These are phyloP conservation scores for Macaria liturata DNA, from an alignment of 2,888 invertebrate genomes.

Conservation along the genomic window DNA sequence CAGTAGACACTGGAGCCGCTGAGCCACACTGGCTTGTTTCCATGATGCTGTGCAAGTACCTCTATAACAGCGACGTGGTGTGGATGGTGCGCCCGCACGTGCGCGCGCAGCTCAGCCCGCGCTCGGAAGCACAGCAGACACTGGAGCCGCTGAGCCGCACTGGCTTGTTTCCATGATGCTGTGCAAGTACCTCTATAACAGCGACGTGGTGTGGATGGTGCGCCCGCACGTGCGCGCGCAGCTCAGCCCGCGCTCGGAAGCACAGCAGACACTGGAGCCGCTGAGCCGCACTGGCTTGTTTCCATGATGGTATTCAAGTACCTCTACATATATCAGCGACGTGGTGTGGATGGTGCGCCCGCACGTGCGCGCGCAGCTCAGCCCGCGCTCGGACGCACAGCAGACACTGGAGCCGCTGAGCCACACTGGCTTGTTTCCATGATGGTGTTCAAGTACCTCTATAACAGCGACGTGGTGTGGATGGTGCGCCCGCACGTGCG, in stretches of 20 bases:
- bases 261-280: too few species aligned
- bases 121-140: too few species aligned
- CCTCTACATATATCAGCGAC: conserved; percentile 66
- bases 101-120: conserved; percentile 51
- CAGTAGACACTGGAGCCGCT: conserved; percentile 61
- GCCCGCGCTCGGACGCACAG: conserved; percentile 63
- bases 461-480: conserved; percentile 58
- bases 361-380: conserved; percentile 61
- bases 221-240: conserved; percentile 57
- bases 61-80: conserved; percentile 58
- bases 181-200: conserved; percentile 57
- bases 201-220: conserved; percentile 59
- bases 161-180: too few species aligned
- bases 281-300: too few species aligned
- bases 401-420: conserved; percentile 57
- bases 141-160: too few species aligned
- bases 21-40: too few species aligned
- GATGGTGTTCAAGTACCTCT: conserved; percentile 46
- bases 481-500: conserved; percentile 60
- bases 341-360: conserved; percentile 59
- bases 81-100: conserved; percentile 60
- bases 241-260: too few species aligned
- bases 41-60: conserved; percentile 38
- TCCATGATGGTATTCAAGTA: conserved; percentile 21
- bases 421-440: too few species aligned